phyloP scores from a whole-genome alignment of 2,113 vertebrate species.

The Lepisosteus oculatus region DNA sequence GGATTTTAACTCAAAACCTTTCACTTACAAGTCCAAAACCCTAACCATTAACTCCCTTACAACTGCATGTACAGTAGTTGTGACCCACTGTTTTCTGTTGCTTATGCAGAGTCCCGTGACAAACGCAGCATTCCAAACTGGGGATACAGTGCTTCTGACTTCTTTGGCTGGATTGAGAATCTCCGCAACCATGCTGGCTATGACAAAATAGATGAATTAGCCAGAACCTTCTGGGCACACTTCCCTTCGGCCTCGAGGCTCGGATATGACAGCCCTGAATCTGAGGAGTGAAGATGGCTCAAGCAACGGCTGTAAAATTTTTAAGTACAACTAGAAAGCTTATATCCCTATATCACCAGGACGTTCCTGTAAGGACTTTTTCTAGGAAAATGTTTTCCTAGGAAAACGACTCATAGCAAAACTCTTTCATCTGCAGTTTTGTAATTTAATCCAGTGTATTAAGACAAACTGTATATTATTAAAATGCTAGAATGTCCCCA shows the following conservation, averaged over 20 bases:
- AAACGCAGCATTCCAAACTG: slow-evolving; percentile 52
- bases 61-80: not conserved
- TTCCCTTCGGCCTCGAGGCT: slow-evolving; percentile 37
- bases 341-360: too few relatives aligned
- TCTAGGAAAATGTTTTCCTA: too few relatives aligned
- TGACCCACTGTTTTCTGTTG: not conserved
- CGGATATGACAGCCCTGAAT: slow-evolving; percentile 43
- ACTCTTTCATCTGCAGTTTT: too few relatives aligned
- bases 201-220: slow-evolving; percentile 24
- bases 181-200: slow-evolving; percentile 22
- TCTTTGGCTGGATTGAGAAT: slow-evolving; percentile 57
- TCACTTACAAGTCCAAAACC: not conserved
- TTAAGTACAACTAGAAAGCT: too few relatives aligned
- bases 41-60: not conserved
- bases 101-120: slow-evolving; percentile 26
- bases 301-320: not conserved
- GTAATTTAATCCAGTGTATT: too few relatives aligned
- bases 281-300: slow-evolving; percentile 39
- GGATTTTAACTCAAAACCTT: not conserved
- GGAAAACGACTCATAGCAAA: too few relatives aligned
- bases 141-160: slow-evolving; percentile 54
- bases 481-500: too few relatives aligned
- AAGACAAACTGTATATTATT: too few relatives aligned
- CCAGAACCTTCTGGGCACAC: slow-evolving; percentile 35
- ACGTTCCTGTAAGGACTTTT: too few relatives aligned